phyloP scores from a whole-genome alignment of 2,888 invertebrate species.

The Drosophila niveifrons region DNA sequence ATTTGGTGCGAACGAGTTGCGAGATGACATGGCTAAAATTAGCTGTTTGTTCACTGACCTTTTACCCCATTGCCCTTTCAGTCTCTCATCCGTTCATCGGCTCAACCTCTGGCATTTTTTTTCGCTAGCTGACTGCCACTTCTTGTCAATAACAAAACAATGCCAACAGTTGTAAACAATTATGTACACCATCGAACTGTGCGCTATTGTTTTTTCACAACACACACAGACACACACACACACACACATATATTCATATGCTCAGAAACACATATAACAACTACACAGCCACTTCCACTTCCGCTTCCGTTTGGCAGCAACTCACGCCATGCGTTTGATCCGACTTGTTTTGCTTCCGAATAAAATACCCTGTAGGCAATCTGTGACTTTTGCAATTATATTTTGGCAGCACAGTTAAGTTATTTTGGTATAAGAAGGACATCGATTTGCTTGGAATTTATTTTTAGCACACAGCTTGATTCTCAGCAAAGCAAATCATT shows the following conservation, averaged over 20 bases:
- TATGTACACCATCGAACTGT: constrained; percentile 41
- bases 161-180: constrained; percentile 47
- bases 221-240: constrained; percentile 11
- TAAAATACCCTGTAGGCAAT: constrained; percentile 42
- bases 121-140: neutral
- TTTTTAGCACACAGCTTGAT: too few species aligned
- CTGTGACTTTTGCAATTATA: too few species aligned
- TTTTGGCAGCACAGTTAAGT: too few species aligned
- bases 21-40: neutral
- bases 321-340: constrained; percentile 26
- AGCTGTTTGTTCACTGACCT: constrained; percentile 5
- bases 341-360: constrained; percentile 24
- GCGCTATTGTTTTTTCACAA: constrained; percentile 38
- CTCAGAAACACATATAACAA: constrained; percentile 19
- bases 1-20: constrained; percentile 11
- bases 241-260: constrained; percentile 4
- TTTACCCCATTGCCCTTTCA: constrained; percentile 34
- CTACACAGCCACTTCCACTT: constrained; percentile 41
- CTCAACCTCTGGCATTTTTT: constrained; percentile 6
- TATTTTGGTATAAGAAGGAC: too few species aligned
- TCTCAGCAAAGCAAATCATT: too few species aligned
- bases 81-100: too few species aligned
- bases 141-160: constrained; percentile 30
- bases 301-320: constrained; percentile 39
- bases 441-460: too few species aligned